phyloP scores from a whole-genome alignment of 2,888 invertebrate species.

The Thereva nobilitata region DNA sequence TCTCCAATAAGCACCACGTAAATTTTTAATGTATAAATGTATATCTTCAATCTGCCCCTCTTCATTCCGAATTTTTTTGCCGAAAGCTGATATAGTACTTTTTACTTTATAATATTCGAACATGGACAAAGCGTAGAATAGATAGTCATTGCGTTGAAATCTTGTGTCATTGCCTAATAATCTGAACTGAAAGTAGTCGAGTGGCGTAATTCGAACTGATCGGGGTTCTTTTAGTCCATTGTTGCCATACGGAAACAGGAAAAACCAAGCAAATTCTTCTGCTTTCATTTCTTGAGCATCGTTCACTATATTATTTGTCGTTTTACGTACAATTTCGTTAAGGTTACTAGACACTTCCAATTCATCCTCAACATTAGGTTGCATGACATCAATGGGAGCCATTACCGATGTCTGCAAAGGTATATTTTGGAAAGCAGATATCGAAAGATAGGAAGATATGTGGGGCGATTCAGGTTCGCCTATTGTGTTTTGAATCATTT shows the following conservation, averaged over 20 bases:
- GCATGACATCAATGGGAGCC: constrained; percentile 17
- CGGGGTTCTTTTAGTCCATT: constrained; percentile 31
- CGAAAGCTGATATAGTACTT: constrained; percentile 23
- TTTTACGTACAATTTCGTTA: constrained; percentile 26
- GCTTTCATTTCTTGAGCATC: constrained; percentile 27
- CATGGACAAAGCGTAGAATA: constrained; percentile 33
- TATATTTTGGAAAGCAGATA: constrained; percentile 2
- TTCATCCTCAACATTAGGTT: constrained; percentile 17
- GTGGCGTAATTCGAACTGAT: constrained; percentile 20
- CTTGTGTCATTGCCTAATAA: constrained; percentile 27
- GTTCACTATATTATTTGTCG: constrained; percentile 28
- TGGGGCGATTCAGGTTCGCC: background rate
- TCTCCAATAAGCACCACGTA: constrained; percentile 46
- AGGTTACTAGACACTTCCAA: constrained; percentile 13
- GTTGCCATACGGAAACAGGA: constrained; percentile 27
- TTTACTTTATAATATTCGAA: constrained; percentile 29
- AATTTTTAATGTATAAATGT: constrained; percentile 45
- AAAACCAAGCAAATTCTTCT: constrained; percentile 35
- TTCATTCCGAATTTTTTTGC: constrained; percentile 25
- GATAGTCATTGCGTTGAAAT: constrained; percentile 35
- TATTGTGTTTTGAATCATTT: background rate
- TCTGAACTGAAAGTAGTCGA: constrained; percentile 38
- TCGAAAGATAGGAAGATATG: background rate
- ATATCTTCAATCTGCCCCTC: constrained; percentile 44
- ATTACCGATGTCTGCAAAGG: constrained; percentile 20